phyloP scores from a whole-genome alignment of 64 coral and sea anemone species.

The Orbicella faveolata region DNA sequence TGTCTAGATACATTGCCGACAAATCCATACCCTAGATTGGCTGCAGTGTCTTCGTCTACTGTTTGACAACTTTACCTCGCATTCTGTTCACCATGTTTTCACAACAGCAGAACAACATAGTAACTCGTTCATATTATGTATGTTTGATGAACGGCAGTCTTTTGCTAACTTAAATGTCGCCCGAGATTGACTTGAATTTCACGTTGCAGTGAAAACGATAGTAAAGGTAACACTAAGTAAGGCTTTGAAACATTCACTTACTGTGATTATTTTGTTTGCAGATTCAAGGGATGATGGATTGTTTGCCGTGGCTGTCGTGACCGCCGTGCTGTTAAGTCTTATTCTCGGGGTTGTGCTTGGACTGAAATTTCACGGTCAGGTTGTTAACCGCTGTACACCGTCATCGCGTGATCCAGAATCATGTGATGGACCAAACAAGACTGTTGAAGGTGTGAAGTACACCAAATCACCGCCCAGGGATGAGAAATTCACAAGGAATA shows the following conservation, averaged over 20 bases:
- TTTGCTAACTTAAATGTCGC: background rate
- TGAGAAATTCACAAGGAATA: slow-evolving; percentile 13
- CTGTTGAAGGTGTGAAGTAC: slow-evolving; percentile 34
- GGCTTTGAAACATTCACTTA: too few species aligned
- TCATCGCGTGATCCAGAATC: background rate
- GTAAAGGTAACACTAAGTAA: too few species aligned
- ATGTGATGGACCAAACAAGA: slow-evolving; percentile 4
- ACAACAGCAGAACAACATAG: too few species aligned
- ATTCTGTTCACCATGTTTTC: too few species aligned
- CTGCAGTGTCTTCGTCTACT: too few species aligned
- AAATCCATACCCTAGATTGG: too few species aligned
- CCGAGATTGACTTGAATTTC: too few species aligned
- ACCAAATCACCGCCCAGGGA: slow-evolving; percentile 55
- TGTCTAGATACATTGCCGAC: too few species aligned
- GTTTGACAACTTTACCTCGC: too few species aligned
- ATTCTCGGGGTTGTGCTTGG: slow-evolving; percentile 52
- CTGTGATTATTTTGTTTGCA: background rate
- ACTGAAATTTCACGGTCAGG: slow-evolving; percentile 51
- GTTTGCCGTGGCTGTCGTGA: slow-evolving; percentile 46
- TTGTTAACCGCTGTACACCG: background rate
- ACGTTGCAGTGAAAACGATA: too few species aligned
- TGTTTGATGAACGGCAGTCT: background rate
- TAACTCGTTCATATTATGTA: background rate
- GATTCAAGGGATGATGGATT: slow-evolving; percentile 22
- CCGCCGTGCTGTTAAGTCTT: slow-evolving; percentile 56